Conservation (phyloP, 2,113 vertebrate genomes). For the Atrichornis clamosus region DNA sequence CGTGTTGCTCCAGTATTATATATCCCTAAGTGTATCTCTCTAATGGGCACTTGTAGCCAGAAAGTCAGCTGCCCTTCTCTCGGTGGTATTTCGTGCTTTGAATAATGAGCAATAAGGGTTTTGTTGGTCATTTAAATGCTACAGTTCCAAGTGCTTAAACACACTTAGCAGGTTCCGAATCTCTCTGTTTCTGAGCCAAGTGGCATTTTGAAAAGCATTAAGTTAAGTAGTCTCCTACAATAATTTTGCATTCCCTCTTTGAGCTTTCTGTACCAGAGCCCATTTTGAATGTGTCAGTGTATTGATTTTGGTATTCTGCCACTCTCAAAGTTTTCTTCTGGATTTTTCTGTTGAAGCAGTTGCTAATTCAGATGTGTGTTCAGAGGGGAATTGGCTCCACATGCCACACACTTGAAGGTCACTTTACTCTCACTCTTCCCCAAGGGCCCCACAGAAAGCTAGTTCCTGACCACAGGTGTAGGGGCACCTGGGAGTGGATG, state of each 20-base stretch:
- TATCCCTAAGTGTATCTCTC: background rate
- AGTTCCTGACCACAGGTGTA: background rate
- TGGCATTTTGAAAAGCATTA: slow-evolving; percentile 46
- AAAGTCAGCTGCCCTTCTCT: slow-evolving; percentile 13
- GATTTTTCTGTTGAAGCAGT: slow-evolving; percentile 11
- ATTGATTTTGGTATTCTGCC: slow-evolving; percentile 50
- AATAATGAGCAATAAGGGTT: slow-evolving; percentile 20
- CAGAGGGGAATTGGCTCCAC: background rate
- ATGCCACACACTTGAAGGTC: background rate
- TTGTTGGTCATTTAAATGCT: slow-evolving; percentile 32
- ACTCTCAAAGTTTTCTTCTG: slow-evolving; percentile 21
- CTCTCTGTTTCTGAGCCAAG: slow-evolving; percentile 21
- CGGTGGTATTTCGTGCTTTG: background rate
- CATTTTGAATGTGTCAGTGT: background rate
- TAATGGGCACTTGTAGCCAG: slow-evolving; percentile 18
- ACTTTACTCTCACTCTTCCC: background rate
- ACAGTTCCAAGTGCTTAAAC: slow-evolving; percentile 15
- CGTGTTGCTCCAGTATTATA: background rate
- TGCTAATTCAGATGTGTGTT: background rate
- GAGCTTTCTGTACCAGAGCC: background rate
- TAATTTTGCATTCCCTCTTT: background rate
- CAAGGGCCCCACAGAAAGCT: background rate
- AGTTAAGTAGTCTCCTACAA: slow-evolving; percentile 6
- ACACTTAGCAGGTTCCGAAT: slow-evolving; percentile 15
- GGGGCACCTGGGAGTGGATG: background rate